Base-by-base conservation (phyloP, 1,140 invertebrate genomes). In the Zaprionus lachaisei region DNA sequence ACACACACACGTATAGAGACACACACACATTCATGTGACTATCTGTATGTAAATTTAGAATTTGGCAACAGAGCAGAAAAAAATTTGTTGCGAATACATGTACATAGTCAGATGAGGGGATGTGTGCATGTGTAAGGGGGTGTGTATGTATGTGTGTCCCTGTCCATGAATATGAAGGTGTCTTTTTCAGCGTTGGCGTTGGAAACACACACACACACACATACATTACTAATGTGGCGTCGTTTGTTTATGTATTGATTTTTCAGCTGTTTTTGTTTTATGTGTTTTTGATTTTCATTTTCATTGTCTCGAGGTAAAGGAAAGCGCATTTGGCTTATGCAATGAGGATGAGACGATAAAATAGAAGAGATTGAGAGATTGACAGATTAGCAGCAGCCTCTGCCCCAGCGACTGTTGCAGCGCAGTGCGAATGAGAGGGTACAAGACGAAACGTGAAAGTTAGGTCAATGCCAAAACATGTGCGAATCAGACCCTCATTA, bases 161-260 rank as follows among this genome's bases (percentile, higher is more conserved):
- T 86, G 80, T 81, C 84, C 84, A 87, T 87, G 84, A 67, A 89
- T 58, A 47, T 76, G 81, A 89, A 89, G 84, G 84, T 89, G 78
- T 81, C 76, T 64, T 67, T 37, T 69, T 71, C 51, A 68, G 49
- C 56, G 60, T 64, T 41, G 26, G 28, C 51, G 66, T 63, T 49
- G 20, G n/a, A 63, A 15, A 49, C 5, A 60, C 20, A 22, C 22
- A 41, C 20, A 2, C 17, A 47, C 7, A 49, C n/a, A 37, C 17
- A 28, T 31, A 2, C 17, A 17, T 15, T 44, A n/a, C 24, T 3
- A 56, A 37, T 37, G 55, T 26, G 37, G 24, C 38, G 44, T 12
- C 12, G n/a, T 11, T 65, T 63, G 24, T 54, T n/a, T 71, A 31
- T 68, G 47, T 79, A 81, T 81, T 79, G 79, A 81, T 81, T 81